Evolutionary conservation across 2,797 vertebrate species (phyloP).

Genomic region (Typhlichthys subterraneus): DNA sequence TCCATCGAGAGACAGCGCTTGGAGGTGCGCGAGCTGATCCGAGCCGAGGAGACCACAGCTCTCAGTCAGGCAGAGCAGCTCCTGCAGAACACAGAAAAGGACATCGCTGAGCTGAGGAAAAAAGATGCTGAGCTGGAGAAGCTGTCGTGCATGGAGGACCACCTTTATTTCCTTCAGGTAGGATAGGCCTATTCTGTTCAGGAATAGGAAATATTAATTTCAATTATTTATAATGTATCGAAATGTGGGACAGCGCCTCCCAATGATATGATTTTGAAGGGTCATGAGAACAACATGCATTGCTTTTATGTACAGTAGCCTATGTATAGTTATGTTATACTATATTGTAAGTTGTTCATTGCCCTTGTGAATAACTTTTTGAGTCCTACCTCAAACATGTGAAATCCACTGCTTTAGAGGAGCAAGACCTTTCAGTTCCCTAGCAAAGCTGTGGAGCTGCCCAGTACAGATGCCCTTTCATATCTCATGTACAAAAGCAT

Average conservation of each 20-base stretch:
- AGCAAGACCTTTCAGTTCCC: constrained; percentile 61
- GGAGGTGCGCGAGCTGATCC: constrained; percentile 69
- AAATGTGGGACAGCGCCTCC: too few species aligned
- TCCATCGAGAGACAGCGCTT: constrained; percentile 76
- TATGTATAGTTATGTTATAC: too few species aligned
- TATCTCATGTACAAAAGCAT: constrained; percentile 72
- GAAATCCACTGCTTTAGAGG: constrained; percentile 49
- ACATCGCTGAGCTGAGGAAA: constrained; percentile 51
- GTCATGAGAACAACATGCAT: too few species aligned
- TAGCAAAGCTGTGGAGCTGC: constrained; percentile 49
- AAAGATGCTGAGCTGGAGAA: constrained; percentile 61
- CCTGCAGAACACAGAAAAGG: constrained; percentile 67
- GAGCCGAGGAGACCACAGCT: constrained; percentile 61
- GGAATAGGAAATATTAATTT: not conserved
- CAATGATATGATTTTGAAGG: too few species aligned
- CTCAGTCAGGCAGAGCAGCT: constrained; percentile 65
- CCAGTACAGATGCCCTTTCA: constrained; percentile 61
- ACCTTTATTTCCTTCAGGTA: constrained; percentile 76
- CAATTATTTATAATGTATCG: too few species aligned
- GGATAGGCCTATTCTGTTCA: not conserved
- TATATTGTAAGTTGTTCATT: too few species aligned
- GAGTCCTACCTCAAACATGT: too few species aligned
- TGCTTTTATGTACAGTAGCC: too few species aligned
- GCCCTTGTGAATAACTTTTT: too few species aligned
- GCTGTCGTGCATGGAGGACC: constrained; percentile 67